A percentile compares a stretch with the other conserved stretches of the same genome.
Evolutionary conservation across 2,888 invertebrate species (phyloP).

Genomic region (Corythucha ciliata): DNA sequence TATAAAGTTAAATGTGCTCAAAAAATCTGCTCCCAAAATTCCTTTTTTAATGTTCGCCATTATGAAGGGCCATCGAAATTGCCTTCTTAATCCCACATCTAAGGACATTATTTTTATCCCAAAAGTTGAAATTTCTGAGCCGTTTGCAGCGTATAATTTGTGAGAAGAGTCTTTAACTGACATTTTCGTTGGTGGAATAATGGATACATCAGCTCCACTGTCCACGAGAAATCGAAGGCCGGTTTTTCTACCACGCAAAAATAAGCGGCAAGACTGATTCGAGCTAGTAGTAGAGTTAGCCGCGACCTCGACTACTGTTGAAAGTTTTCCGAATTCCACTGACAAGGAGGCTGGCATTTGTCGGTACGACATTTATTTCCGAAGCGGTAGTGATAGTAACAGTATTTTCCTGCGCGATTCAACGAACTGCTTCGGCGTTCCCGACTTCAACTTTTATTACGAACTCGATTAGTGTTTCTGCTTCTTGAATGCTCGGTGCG

Average conservation of each 20-base stretch:
- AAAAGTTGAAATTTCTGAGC: conserved; percentile 28
- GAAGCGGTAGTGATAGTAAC: conserved; percentile 15
- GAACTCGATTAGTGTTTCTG: too few relatives aligned
- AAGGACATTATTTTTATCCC: conserved; percentile 23
- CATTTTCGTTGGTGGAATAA: conserved; percentile 12
- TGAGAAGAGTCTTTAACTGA: neutral
- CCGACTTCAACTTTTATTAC: too few relatives aligned
- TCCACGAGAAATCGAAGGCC: conserved; percentile 21
- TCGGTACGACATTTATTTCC: conserved; percentile 12
- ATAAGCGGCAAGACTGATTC: neutral
- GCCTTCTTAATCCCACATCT: conserved; percentile 27
- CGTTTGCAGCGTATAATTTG: conserved; percentile 34
- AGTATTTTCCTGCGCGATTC: conserved; percentile 12
- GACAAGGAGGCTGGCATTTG: conserved; percentile 15
- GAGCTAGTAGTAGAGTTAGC: neutral
- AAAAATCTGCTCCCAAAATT: conserved; percentile 32
- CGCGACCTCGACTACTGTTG: conserved; percentile 10
- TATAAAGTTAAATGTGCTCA: conserved; percentile 6
- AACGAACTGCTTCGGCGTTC: too few relatives aligned
- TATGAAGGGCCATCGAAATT: conserved; percentile 23
- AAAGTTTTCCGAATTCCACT: conserved; percentile 19
- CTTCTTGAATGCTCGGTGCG: too few relatives aligned
- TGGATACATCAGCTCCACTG: conserved; percentile 27
- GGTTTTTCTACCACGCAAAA: conserved; percentile 2
- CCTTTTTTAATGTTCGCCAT: conserved; percentile 12